Base-by-base conservation (phyloP, 2,113 vertebrate genomes). In the Megaleporinus macrocephalus region DNA sequence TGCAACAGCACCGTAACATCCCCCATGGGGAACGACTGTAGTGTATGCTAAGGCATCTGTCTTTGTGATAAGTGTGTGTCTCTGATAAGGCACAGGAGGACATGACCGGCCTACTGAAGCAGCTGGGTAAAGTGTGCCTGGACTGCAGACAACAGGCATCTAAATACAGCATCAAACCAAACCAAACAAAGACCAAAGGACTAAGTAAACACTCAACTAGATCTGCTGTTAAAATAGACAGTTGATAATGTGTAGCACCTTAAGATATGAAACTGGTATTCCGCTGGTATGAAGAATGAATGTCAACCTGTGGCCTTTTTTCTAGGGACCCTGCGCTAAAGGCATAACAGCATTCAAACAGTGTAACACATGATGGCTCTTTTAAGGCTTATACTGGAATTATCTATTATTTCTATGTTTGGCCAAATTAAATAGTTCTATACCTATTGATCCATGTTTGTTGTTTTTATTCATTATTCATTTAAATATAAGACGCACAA, bases 51-150 rank as follows among this genome's bases (percentile, higher is more conserved):
- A 41, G 11, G 57, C 47, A 55, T 44, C 4, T 10, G 72, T 53
- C 59, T 80, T 72, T 27, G 62, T 75, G 61, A 75, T 74, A 68
- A 75, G 71, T 53, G 41, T 66, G 61, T 57, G 9, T 82, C 80
- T 66, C 33, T 61, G 80, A 70, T 80, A 36, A 62, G 65, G 33
- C 71, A 44, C 10, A 41, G 20, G 30, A 82, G 63, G 53, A 68
- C 13, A 74, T 59, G 72, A 47, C 30, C 61, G 29, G 80, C 66
- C 72, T 75, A 62, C 72, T 66, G 22, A 82, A 59, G 33, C 47
- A 76, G 73, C 36, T 41, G 70, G 71, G 44, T 16, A 29, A 63
- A 51, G 12, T 44, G 74, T 36, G 27, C 70, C 26, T 24, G 70
- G 70, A 49, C 41, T 61, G 29, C 47, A 57, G n/a, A 55, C 47